Evolutionary conservation across 1,140 invertebrate species (phyloP).

Genomic region (Ganaspis sp.): DNA sequence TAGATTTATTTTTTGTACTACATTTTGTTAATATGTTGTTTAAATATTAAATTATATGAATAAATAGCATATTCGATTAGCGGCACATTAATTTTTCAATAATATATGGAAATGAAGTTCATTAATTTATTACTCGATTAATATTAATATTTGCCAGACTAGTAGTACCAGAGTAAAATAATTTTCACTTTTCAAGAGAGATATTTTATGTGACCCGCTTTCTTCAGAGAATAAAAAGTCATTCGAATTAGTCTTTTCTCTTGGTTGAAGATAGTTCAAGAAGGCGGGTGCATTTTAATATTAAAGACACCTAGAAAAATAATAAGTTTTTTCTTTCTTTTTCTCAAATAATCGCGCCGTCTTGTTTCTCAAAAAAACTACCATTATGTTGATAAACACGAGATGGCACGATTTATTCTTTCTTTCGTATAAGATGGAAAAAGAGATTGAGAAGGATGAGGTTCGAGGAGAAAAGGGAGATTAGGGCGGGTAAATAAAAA

Average conservation of each 20-base stretch:
- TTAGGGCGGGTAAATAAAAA: neutral
- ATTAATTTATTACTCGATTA: too few species aligned
- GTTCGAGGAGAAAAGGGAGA: neutral
- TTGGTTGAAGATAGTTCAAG: slow-evolving; percentile 20
- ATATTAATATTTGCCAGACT: too few species aligned
- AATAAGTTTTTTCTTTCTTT: slow-evolving; percentile 35
- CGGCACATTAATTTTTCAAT: too few species aligned
- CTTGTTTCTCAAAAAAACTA: slow-evolving; percentile 33
- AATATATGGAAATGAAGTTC: too few species aligned
- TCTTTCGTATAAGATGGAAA: slow-evolving; percentile 4
- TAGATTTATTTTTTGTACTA: too few species aligned
- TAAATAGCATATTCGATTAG: too few species aligned
- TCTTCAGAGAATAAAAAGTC: neutral
- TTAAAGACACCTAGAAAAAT: slow-evolving; percentile 46
- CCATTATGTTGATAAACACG: slow-evolving; percentile 44
- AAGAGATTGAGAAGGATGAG: neutral
- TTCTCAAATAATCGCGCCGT: slow-evolving; percentile 34
- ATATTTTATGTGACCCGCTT: neutral
- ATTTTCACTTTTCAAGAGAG: neutral
- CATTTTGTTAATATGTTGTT: too few species aligned
- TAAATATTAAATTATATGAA: too few species aligned
- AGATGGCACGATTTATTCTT: slow-evolving; percentile 35
- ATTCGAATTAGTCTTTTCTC: neutral
- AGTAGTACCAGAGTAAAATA: neutral
- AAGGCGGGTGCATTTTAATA: slow-evolving; percentile 43